Percentiles rank a stretch among this genome's conserved stretches.
phyloP scores from a whole-genome alignment of 2,113 vertebrate species.

The Pan troglodytes region NHGRI_mPanTro3-v2.1_pri NC_072421.2:129927501-129928000 shows the following conservation, averaged over 20 bases:
- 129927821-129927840: not conserved
- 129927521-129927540: slow-evolving; percentile 2
- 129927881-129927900: slow-evolving; percentile 2
- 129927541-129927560: not conserved
- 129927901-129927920: slow-evolving; percentile 18
- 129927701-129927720: not conserved
- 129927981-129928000: not conserved
- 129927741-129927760: not conserved
- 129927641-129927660: not conserved
- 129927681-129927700: not conserved
- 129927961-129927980: not conserved
- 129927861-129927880: not conserved
- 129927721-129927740: not conserved
- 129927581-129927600: not conserved
- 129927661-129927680: not conserved
- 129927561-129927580: slow-evolving; percentile 21
- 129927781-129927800: not conserved
- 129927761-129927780: not conserved
- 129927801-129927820: not conserved
- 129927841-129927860: not conserved
- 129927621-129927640: not conserved
- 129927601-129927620: not conserved
- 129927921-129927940: not conserved
- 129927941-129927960: not conserved
- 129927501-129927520: not conserved